phyloP scores from a whole-genome alignment of 37 sponge, comb jelly and placozoan genomes.

The Oopsacas minuta region DNA sequence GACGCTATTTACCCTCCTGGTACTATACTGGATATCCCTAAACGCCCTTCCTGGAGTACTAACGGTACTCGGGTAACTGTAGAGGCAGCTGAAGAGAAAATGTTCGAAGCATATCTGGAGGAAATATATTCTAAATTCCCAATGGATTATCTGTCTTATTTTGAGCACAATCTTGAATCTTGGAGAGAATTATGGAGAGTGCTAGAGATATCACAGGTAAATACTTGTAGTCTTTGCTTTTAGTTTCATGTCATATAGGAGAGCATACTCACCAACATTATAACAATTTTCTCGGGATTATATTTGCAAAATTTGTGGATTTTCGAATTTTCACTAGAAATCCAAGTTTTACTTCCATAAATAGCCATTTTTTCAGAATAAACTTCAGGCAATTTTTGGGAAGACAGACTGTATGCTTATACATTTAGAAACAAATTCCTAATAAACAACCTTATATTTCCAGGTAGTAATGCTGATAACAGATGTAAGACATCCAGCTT shows the following conservation, averaged over 20 bases:
- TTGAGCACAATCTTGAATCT: constrained; percentile 94
- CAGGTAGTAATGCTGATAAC: constrained; percentile 55
- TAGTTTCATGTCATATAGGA: no score
- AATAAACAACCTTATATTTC: no score
- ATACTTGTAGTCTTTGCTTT: no score
- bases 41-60: constrained; percentile 63
- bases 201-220: constrained; percentile 66
- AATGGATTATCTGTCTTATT: constrained; percentile 54
- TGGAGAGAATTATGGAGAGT: constrained; percentile 97
- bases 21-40: constrained; percentile 63
- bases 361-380: no score
- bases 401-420: no score
- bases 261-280: no score
- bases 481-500: constrained; percentile 66
- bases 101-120: constrained; percentile 48
- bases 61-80: constrained; percentile 44
- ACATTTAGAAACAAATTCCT: no score
- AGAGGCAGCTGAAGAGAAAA: constrained; percentile 36
- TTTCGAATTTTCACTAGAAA: no score
- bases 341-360: no score
- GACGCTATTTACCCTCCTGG: constrained; percentile 57
- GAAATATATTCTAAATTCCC: constrained; percentile 30
- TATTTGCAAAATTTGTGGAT: no score
- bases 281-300: no score
- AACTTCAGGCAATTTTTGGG: no score